A percentile compares a stretch with the other conserved stretches of the same genome.
Evolutionary conservation across 2,888 invertebrate genomes (phyloP).

Genomic region (Drosophila melanocephala): DNA sequence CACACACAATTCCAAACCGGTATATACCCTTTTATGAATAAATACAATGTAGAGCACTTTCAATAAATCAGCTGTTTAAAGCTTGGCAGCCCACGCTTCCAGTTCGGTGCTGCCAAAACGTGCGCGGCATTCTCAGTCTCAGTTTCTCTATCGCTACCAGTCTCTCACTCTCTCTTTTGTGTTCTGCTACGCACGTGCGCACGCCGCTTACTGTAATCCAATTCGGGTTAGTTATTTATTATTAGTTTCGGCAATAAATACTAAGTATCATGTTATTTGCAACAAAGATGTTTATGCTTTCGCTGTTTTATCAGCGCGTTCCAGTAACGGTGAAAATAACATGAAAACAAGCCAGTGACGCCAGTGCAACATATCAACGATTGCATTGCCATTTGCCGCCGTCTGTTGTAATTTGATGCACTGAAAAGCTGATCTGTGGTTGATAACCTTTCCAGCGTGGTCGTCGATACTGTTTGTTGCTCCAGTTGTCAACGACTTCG

Average conservation of each 20-base stretch:
- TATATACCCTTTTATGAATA: conserved; percentile 2
- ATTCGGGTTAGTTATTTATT: conserved; percentile 57
- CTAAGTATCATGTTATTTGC: neutral
- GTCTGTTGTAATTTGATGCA: conserved; percentile 54
- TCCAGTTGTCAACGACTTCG: conserved; percentile 56
- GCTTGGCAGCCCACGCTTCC: conserved; percentile 16
- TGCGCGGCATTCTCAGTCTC: conserved; percentile 12
- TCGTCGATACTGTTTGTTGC: conserved; percentile 28
- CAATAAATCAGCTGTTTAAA: conserved; percentile 32
- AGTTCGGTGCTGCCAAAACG: conserved; percentile 22
- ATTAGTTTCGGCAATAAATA: conserved; percentile 7
- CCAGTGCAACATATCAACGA: conserved; percentile 47
- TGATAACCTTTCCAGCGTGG: conserved; percentile 66
- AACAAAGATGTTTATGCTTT: conserved; percentile 63
- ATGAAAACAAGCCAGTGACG: conserved; percentile 60
- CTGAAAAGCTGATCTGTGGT: conserved; percentile 46
- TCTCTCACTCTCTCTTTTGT: conserved; percentile 1
- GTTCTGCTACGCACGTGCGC: conserved; percentile 63
- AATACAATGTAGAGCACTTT: conserved; percentile 9
- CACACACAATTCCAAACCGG: neutral
- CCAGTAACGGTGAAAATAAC: neutral
- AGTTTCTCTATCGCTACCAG: neutral
- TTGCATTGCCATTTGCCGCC: conserved; percentile 37
- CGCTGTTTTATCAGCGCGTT: conserved; percentile 45
- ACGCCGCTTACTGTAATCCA: conserved; percentile 50